These are phyloP conservation scores for Tarsius wallacei DNA, from an alignment of 2,797 vertebrate species.

Conservation along the genomic window DNA sequence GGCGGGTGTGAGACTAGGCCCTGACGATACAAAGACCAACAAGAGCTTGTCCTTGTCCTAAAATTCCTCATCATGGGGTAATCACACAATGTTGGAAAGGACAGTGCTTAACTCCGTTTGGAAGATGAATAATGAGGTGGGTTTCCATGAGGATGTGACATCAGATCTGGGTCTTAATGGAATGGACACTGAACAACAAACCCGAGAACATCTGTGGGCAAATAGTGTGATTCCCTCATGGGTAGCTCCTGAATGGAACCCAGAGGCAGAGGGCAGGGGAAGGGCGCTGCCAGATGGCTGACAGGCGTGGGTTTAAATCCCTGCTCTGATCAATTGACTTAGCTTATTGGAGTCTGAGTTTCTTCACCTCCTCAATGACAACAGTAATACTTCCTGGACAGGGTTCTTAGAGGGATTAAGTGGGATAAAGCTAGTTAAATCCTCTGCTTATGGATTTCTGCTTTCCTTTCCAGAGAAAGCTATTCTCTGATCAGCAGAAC, in stretches of 20 bases:
- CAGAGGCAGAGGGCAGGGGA: neutral
- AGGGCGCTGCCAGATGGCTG: neutral
- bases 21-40: neutral
- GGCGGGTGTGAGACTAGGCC: neutral
- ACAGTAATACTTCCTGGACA: neutral
- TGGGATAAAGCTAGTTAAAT: slow-evolving; percentile 39
- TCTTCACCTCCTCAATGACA: slow-evolving; percentile 48
- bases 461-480: slow-evolving; percentile 44
- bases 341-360: slow-evolving; percentile 42
- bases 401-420: slow-evolving; percentile 9
- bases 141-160: neutral
- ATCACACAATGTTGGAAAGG: neutral
- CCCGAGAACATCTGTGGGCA: neutral
- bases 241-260: neutral
- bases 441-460: neutral
- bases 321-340: slow-evolving; percentile 2
- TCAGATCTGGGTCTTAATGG: neutral
- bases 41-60: neutral
- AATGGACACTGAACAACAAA: neutral
- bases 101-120: neutral
- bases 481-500: neutral
- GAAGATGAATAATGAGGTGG: neutral
- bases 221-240: neutral
- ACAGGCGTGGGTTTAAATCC: neutral
- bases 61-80: neutral